Evolutionary conservation across 2,888 invertebrate species (phyloP).

Genomic region (Eurytoma adleriae): DNA sequence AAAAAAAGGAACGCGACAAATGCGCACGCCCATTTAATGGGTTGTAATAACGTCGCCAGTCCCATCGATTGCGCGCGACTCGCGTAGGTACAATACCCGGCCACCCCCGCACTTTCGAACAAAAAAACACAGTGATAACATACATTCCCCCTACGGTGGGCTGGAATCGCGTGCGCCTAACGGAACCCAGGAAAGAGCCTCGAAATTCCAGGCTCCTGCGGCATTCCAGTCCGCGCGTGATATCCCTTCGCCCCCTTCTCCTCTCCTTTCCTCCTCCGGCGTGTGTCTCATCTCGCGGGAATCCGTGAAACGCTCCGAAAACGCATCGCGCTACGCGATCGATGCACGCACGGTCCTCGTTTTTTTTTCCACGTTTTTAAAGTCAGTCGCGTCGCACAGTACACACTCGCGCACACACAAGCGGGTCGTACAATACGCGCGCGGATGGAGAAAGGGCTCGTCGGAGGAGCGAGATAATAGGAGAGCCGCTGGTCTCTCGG

Average conservation of each 20-base stretch:
- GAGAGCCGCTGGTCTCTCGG: conserved; percentile 22
- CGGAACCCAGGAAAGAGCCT: no score
- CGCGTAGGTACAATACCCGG: not conserved
- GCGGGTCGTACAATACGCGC: not conserved
- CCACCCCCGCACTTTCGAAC: conserved; percentile 2
- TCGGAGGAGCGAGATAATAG: conserved; percentile 1
- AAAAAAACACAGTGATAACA: not conserved
- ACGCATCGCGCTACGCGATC: not conserved
- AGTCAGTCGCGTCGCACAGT: not conserved
- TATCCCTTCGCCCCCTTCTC: no score
- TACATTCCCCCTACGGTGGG: not conserved
- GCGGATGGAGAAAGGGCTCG: not conserved
- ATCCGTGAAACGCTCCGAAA: no score
- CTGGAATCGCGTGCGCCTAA: no score
- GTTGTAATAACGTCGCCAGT: not conserved
- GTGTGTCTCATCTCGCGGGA: no score
- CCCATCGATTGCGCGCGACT: not conserved
- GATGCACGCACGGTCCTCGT: not conserved
- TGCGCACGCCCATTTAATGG: conserved; percentile 1
- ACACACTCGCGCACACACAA: not conserved
- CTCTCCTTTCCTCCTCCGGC: no score
- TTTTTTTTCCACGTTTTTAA: conserved; percentile 7
- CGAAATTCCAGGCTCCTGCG: no score
- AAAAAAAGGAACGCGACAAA: not conserved
- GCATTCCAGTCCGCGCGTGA: no score